Conservation (phyloP, 2,113 vertebrate genomes). For the Synodontis membranacea region DNA sequence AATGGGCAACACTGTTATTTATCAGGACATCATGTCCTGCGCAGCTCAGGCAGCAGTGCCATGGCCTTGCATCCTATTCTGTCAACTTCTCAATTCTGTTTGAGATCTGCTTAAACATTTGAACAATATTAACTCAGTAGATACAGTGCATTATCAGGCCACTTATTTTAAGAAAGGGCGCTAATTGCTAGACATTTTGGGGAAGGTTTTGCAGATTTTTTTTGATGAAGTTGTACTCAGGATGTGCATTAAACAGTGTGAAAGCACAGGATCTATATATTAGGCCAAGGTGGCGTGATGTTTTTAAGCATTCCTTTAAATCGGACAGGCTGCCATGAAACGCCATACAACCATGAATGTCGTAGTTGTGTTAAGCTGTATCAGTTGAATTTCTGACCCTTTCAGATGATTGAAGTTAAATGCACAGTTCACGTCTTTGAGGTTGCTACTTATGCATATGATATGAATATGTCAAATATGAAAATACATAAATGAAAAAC, state of each 20-base stretch:
- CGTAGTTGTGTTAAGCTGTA: neutral
- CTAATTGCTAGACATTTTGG: neutral
- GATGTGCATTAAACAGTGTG: neutral
- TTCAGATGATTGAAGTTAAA: too few relatives aligned
- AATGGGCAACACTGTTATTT: constrained; percentile 57
- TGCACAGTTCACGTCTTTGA: neutral
- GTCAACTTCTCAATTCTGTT: neutral
- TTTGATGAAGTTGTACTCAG: neutral
- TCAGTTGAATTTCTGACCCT: neutral
- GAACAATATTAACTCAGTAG: neutral
- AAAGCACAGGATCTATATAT: neutral
- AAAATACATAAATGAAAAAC: neutral
- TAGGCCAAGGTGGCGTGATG: neutral
- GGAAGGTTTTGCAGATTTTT: neutral
- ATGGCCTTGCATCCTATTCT: neutral
- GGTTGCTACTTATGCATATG: too few relatives aligned
- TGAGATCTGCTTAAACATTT: neutral
- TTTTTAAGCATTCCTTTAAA: neutral
- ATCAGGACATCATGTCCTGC: constrained; percentile 59
- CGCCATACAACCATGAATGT: neutral
- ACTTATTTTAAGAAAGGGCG: neutral
- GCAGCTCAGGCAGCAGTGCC: neutral
- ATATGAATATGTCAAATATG: too few relatives aligned
- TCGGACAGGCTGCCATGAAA: neutral
- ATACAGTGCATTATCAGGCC: neutral